Evolutionary conservation across 2,888 invertebrate species (phyloP).

Genomic region (Zygothrica quintamaculata): DNA sequence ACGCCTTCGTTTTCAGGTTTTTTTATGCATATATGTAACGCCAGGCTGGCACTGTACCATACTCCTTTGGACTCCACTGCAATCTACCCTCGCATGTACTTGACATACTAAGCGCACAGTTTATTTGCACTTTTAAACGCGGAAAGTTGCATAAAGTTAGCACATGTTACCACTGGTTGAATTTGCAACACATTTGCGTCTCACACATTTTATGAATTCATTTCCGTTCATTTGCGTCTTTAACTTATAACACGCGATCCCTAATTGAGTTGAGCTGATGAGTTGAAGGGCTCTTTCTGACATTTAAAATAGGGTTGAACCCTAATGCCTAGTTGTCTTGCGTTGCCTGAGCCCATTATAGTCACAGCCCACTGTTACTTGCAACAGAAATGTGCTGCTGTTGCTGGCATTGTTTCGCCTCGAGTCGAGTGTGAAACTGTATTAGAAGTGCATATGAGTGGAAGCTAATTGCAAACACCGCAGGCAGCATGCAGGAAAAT

Average conservation of each 20-base stretch:
- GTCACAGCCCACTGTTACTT: too few relatives aligned
- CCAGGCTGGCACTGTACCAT: slow-evolving; percentile 1
- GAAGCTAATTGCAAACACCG: not conserved
- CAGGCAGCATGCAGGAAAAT: too few relatives aligned
- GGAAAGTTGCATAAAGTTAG: slow-evolving; percentile 72
- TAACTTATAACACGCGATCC: slow-evolving; percentile 59
- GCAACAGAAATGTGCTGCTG: too few relatives aligned
- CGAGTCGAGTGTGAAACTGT: too few relatives aligned
- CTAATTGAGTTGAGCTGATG: slow-evolving; percentile 75
- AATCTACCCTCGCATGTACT: slow-evolving; percentile 27
- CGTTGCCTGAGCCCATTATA: not conserved
- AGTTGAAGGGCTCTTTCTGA: slow-evolving; percentile 27
- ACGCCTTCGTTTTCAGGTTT: slow-evolving; percentile 26
- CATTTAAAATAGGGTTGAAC: slow-evolving; percentile 17
- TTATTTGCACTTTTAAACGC: slow-evolving; percentile 79
- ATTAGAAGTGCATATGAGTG: too few relatives aligned
- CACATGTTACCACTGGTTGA: slow-evolving; percentile 49
- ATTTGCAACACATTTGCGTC: slow-evolving; percentile 63
- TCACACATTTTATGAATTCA: slow-evolving; percentile 77
- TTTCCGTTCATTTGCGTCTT: slow-evolving; percentile 80
- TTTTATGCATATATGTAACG: slow-evolving; percentile 33
- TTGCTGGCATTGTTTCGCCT: too few relatives aligned
- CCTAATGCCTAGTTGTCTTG: slow-evolving; percentile 10
- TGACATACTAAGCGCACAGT: slow-evolving; percentile 65
- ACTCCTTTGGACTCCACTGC: slow-evolving; percentile 18